phyloP scores from a whole-genome alignment of 2,888 invertebrate genomes.

The Magallana nippona region DNA sequence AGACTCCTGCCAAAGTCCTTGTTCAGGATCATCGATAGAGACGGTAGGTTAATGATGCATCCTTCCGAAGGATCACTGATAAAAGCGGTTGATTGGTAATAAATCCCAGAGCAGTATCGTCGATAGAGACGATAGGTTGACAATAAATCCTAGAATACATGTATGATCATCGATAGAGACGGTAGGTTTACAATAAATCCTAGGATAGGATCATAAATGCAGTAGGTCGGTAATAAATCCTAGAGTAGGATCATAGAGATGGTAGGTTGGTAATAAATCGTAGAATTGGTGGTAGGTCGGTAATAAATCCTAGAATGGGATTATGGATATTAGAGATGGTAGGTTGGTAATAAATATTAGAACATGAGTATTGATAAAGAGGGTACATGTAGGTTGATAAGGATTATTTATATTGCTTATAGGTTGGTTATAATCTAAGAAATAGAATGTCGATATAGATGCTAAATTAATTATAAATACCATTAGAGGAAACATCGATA shows the following conservation, averaged over 20 bases:
- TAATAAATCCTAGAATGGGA: background rate
- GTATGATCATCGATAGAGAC: constrained; percentile 48
- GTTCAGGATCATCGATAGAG: constrained; percentile 67
- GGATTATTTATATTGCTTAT: too few relatives aligned
- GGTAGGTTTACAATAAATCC: constrained; percentile 51
- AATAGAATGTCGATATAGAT: too few relatives aligned
- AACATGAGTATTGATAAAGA: too few relatives aligned
- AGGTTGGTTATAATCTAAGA: too few relatives aligned
- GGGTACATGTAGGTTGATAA: too few relatives aligned
- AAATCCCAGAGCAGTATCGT: background rate
- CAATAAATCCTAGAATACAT: background rate
- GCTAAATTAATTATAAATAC: too few relatives aligned
- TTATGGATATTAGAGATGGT: background rate
- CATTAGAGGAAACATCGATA: too few relatives aligned
- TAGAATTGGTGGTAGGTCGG: too few relatives aligned
- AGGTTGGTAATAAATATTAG: too few relatives aligned
- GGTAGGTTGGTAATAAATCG: too few relatives aligned
- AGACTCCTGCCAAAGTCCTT: constrained; percentile 65
- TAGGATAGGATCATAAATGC: background rate
- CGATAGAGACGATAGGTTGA: constrained; percentile 53
- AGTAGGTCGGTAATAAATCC: too few relatives aligned
- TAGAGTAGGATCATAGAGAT: background rate
- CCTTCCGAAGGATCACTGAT: background rate
- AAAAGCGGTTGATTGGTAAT: too few relatives aligned
- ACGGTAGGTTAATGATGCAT: constrained; percentile 55